Percentiles rank a stretch among this genome's conserved stretches.
These are phyloP conservation scores for Leucoraja erinaceus DNA, from an alignment of 2,113 vertebrate genomes.

Conservation along the genomic window DNA sequence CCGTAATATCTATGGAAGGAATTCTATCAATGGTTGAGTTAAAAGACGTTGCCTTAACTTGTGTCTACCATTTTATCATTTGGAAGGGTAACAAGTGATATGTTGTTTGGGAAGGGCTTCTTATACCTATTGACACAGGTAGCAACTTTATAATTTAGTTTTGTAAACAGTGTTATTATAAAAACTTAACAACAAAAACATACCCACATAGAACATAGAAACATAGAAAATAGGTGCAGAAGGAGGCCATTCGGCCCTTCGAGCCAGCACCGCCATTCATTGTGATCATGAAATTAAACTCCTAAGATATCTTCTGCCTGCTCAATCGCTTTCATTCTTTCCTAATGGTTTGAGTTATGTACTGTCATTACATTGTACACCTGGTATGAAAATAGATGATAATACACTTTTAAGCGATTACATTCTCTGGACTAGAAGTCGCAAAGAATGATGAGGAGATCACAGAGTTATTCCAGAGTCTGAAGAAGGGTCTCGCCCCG, in stretches of 20 bases:
- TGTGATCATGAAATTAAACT: slow-evolving; percentile 1
- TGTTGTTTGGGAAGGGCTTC: background rate
- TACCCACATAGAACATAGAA: no score
- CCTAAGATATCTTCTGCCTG: background rate
- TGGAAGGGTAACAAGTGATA: background rate
- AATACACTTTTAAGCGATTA: no score
- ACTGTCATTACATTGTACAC: no score
- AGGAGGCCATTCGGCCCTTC: no score
- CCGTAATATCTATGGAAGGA: background rate
- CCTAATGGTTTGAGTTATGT: background rate
- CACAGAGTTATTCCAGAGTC: background rate
- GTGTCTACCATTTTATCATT: background rate
- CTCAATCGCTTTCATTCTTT: slow-evolving; percentile 8
- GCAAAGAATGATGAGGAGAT: background rate
- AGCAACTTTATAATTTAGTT: background rate
- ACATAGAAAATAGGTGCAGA: no score
- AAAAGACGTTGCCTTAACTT: background rate
- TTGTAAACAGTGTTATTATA: background rate
- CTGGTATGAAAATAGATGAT: no score
- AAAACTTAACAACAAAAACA: slow-evolving; percentile 15
- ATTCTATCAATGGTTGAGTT: background rate
- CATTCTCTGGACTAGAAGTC: background rate
- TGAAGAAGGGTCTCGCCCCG: no score
- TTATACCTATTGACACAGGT: background rate
- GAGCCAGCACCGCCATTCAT: no score